Conservation (phyloP, 2,113 vertebrate species). For the Thinocorus orbignyianus region DNA sequence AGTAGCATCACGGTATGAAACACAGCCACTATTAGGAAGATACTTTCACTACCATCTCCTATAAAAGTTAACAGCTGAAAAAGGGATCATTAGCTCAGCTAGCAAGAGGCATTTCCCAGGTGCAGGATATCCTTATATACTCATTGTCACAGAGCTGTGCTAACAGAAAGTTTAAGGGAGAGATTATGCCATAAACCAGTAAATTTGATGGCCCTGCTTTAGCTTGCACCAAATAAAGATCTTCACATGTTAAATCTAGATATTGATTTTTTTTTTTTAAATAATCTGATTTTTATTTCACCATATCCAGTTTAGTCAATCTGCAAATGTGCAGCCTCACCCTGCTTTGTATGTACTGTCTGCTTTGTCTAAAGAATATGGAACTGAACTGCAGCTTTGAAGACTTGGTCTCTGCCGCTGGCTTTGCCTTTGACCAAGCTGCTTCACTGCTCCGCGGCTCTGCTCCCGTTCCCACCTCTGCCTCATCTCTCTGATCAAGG, state of each 20-base stretch:
- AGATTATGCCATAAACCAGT: neutral
- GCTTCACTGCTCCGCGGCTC: neutral
- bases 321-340: neutral
- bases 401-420: neutral
- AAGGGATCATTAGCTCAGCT: neutral
- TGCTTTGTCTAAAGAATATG: neutral
- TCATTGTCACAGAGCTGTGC: accelerated
- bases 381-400: neutral
- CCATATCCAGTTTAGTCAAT: neutral
- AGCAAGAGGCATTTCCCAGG: neutral
- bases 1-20: neutral
- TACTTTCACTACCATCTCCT: neutral
- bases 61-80: neutral
- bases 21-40: neutral
- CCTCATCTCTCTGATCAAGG: neutral
- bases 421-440: neutral
- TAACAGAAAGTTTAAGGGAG: neutral
- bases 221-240: neutral
- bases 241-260: neutral
- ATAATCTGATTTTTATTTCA: neutral
- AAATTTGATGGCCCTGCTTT: neutral
- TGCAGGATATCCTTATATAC: neutral
- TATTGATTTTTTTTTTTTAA: neutral
- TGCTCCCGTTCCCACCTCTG: neutral
- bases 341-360: neutral